Percentiles rank a stretch among this genome's conserved stretches.
These are phyloP conservation scores for Shinisaurus crocodilurus DNA, from an alignment of 2,113 vertebrate genomes.

Conservation along the genomic window DNA sequence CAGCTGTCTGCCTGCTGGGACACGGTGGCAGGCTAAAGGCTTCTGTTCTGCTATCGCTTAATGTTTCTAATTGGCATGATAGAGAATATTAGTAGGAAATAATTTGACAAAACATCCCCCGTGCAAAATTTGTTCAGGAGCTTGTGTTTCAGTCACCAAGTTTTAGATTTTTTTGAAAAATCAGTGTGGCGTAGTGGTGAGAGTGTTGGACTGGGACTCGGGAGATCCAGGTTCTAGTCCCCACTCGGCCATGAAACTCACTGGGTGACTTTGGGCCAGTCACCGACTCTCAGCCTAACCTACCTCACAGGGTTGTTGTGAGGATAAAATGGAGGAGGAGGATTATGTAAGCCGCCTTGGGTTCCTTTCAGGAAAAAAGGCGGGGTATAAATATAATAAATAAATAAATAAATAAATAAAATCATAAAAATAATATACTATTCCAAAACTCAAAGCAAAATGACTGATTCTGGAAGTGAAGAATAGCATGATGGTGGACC, in stretches of 20 bases:
- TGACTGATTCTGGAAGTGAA: not conserved
- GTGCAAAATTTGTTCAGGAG: not conserved
- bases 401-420: too few species aligned
- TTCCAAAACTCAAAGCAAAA: not conserved
- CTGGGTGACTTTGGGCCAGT: too few species aligned
- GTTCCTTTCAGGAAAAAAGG: too few species aligned
- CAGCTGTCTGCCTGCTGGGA: not conserved
- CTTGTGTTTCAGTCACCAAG: not conserved
- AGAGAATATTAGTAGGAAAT: not conserved
- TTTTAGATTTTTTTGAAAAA: not conserved
- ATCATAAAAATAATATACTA: not conserved
- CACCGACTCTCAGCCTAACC: too few species aligned
- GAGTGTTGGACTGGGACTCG: too few species aligned
- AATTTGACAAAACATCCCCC: not conserved
- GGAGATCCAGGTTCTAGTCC: too few species aligned
- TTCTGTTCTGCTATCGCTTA: not conserved
- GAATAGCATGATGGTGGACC: not conserved
- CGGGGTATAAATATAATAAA: too few species aligned
- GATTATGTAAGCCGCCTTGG: too few species aligned
- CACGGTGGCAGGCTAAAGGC: not conserved
- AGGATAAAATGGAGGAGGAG: too few species aligned
- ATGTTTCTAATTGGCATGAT: not conserved
- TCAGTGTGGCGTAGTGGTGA: too few species aligned
- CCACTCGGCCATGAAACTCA: too few species aligned
- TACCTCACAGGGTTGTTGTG: too few species aligned